Evolutionary conservation across 2,888 invertebrate species (phyloP), one percentile per base, ranked within the genome.

Genomic region (Conus canariensis): DNA sequence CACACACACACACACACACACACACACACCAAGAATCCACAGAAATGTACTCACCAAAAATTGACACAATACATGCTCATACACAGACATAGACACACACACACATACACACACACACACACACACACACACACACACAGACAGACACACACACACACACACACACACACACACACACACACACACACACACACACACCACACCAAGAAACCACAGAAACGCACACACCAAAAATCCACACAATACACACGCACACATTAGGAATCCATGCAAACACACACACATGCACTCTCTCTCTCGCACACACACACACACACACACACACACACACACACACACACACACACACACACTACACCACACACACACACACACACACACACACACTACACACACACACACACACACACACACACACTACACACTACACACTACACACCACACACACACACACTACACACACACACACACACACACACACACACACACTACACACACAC

Each of bases 381-480:
- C 70, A 70, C 70, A 70, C 70, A 70, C 70, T 8, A 70, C 70
- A 70, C 70, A 70, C 70, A 70, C 70, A 70, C 70, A 70, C 70
- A n/a, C n/a, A n/a, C n/a, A n/a, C n/a, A n/a, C n/a, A n/a, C n/a
- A n/a, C n/a, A n/a, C n/a, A n/a, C n/a, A n/a, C n/a, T n/a, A n/a
- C n/a, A n/a, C n/a, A n/a, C n/a, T n/a, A n/a, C n/a, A n/a, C n/a
- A n/a, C n/a, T n/a, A n/a, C n/a, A n/a, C n/a, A n/a, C n/a, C 70
- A 70, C 70, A 70, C 70, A 70, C 70, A 70, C 70, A 70, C 70
- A 70, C 70, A 70, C 70, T 7, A 64, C 64, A 64, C 64, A 64
- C 95, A 14, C n/a, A 70, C 70, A 70, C 70, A 70, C 70, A 70
- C 70, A 70, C 70, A 70, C 70, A 70, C 70, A 70, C 16, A 70